phyloP scores from a whole-genome alignment of 2,888 invertebrate species.

The Nymphalis c-album region DNA sequence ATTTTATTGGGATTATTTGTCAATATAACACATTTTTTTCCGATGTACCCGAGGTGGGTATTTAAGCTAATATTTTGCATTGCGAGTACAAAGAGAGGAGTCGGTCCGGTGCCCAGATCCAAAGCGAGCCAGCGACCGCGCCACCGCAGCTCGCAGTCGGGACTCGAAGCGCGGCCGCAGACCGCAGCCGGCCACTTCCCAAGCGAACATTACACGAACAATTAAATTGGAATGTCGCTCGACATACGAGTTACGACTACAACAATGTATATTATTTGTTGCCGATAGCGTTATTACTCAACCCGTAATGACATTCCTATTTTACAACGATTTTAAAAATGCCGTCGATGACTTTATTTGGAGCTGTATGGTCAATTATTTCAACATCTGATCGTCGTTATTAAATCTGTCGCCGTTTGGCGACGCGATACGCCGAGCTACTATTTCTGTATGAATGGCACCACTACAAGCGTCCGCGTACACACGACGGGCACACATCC shows the following conservation, averaged over 20 bases:
- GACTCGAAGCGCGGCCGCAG: conserved; percentile 21
- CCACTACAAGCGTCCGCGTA: conserved; percentile 40
- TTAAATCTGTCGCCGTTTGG: neutral
- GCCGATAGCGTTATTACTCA: conserved; percentile 19
- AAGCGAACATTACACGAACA: conserved; percentile 50
- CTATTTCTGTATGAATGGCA: conserved; percentile 66
- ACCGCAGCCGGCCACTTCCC: conserved; percentile 29
- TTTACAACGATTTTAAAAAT: neutral
- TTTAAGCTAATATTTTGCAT: neutral
- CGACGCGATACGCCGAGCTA: conserved; percentile 44
- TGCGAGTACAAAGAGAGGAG: neutral
- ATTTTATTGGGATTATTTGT: no score
- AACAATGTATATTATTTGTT: conserved; percentile 22
- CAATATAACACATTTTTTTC: no score
- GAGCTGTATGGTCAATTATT: neutral
- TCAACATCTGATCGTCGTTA: neutral
- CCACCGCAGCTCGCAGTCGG: conserved; percentile 6
- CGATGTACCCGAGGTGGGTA: neutral
- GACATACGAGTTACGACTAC: conserved; percentile 16
- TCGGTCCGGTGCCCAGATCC: neutral
- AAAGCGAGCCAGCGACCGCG: no score
- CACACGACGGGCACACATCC: conserved; percentile 51
- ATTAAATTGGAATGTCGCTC: conserved; percentile 52
- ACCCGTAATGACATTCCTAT: conserved; percentile 12
- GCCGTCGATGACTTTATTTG: conserved; percentile 9